Conservation (phyloP, 2,888 invertebrate species). For the Agrotis puta region DNA sequence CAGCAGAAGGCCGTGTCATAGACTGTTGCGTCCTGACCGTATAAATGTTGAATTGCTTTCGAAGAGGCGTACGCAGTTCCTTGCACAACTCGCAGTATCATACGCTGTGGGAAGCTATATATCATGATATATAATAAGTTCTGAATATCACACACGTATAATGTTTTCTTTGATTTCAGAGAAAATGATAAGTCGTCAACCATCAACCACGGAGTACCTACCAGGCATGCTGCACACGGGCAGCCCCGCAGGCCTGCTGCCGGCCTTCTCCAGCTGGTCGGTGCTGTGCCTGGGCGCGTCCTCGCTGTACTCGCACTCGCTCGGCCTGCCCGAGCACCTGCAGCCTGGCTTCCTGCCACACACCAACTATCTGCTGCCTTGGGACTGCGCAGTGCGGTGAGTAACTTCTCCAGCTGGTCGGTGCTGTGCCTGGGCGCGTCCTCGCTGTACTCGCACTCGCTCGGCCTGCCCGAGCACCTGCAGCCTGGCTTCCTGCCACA, state of each 20-base stretch:
- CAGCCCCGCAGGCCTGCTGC: slow-evolving; percentile 94
- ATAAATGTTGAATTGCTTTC: no score
- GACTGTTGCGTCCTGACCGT: no score
- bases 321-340: slow-evolving; percentile 95
- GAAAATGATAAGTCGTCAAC: slow-evolving; percentile 92
- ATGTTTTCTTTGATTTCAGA: slow-evolving; percentile 79
- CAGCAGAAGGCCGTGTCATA: no score
- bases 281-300: slow-evolving; percentile 97
- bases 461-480: no score
- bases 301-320: slow-evolving; percentile 96
- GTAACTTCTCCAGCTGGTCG: slow-evolving; percentile 79
- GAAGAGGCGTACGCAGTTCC: neutral
- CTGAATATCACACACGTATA: no score
- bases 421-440: no score
- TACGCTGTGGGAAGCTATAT: no score
- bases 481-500: no score
- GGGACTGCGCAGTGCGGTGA: slow-evolving; percentile 93
- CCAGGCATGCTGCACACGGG: slow-evolving; percentile 97
- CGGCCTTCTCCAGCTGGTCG: slow-evolving; percentile 97
- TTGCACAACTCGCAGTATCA: no score
- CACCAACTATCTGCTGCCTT: slow-evolving; percentile 97
- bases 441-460: no score
- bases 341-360: slow-evolving; percentile 97
- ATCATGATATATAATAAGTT: no score
- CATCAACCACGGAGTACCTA: slow-evolving; percentile 97